Base-by-base conservation (phyloP, 1,140 invertebrate species). In the Heliconius hewitsoni region DNA sequence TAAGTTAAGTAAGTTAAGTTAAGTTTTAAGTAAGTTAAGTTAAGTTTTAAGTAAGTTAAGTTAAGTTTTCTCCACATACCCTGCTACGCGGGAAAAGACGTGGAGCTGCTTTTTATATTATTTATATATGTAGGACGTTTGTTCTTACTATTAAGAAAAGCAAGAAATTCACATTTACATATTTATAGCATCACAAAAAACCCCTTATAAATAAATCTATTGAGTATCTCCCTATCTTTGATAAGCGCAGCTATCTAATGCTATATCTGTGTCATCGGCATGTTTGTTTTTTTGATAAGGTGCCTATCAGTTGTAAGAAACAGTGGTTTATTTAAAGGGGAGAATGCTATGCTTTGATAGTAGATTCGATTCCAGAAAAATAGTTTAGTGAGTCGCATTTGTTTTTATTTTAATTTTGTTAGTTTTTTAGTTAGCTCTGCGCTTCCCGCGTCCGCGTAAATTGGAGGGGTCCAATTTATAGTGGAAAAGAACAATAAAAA, bases 181-280 rank as follows among this genome's bases (percentile, higher is more conserved):
- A 66, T 66, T n/a, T 66, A 66, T 60, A 60, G 19, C 60, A 66
- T 30, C 60, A 66, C 55, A 30, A 30, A 0, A 66, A 30, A 66
- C 23, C 60, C 60, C 27, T 66, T 66, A 66, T 30, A 66, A 66
- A 66, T 66, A 66, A 66, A 66, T 66, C 23, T 30, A 66, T 66
- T 27, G 60, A 30, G 60, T 66, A 66, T 66, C 60, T 27, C 60
- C 13, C 23, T 66, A 66, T 66, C 60, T 66, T n/a, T 27, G 60
- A 66, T 66, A 66, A 66, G 60, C 60, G 23, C 60, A 16, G 4
- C 60, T 66, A 66, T 66, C 60, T 66, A 66, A 66, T 30, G 60
- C 60, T 9, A 27, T 66, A 66, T 66, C 60, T 66, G 60, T 66
- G 60, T 66, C 60, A 66, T n/a, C 23, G 60, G 60, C n/a, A 66